Evolutionary conservation across 2,888 invertebrate genomes (phyloP).

Genomic region (Gisinianus flammeolus): DNA sequence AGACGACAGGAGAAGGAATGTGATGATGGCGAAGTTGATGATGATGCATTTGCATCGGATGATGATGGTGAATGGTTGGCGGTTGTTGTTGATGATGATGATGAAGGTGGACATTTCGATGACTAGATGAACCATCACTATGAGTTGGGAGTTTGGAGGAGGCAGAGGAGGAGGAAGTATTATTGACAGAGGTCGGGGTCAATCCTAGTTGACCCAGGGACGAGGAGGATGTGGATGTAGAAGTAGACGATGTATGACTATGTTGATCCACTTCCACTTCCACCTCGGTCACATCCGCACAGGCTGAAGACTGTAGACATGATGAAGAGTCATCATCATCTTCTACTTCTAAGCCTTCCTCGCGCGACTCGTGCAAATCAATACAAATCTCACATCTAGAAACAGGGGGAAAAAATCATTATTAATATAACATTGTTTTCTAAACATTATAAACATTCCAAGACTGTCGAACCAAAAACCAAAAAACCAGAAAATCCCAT

Average conservation of each 20-base stretch:
- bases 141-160: constrained; percentile 6
- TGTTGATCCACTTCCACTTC: constrained; percentile 56
- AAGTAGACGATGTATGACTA: constrained; percentile 37
- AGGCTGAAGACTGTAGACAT: constrained; percentile 51
- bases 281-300: constrained; percentile 57
- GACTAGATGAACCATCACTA: constrained; percentile 35
- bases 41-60: constrained; percentile 38
- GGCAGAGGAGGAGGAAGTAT: constrained; percentile 18
- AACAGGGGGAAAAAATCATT: constrained; percentile 26
- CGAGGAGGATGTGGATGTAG: constrained; percentile 29
- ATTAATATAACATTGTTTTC: background rate
- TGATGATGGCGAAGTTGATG: constrained; percentile 46
- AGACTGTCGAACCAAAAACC: background rate
- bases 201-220: constrained; percentile 1
- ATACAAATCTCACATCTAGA: constrained; percentile 58
- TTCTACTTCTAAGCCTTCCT: constrained; percentile 50
- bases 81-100: constrained; percentile 46
- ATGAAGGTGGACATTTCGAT: constrained; percentile 35
- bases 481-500: background rate
- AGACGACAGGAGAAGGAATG: constrained; percentile 42
- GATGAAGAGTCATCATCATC: constrained; percentile 51
- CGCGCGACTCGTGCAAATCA: constrained; percentile 50
- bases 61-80: constrained; percentile 39
- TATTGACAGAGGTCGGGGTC: constrained; percentile 24
- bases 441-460: background rate